Conservation (phyloP, 2,113 vertebrate genomes). For the Hirundichthys speculiger region DNA sequence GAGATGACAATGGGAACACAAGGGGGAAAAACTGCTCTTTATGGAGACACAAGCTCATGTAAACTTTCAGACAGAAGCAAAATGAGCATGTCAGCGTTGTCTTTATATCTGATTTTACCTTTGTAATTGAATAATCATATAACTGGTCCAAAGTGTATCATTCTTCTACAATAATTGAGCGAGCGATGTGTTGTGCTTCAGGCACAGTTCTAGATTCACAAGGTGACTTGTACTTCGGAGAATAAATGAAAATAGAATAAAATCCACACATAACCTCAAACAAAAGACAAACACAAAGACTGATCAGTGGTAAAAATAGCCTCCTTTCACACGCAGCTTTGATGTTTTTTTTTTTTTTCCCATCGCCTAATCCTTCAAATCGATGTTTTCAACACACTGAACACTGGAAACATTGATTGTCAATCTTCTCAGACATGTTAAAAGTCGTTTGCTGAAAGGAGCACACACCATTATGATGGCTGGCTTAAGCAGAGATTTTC, state of each 20-base stretch:
- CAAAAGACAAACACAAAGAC: slow-evolving; percentile 28
- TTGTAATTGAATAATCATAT: slow-evolving; percentile 9
- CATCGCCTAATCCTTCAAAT: slow-evolving; percentile 11
- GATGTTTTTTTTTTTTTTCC: background rate
- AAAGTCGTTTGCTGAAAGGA: slow-evolving; percentile 39
- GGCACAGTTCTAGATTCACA: slow-evolving; percentile 13
- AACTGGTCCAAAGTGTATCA: background rate
- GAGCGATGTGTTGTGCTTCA: background rate
- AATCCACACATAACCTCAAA: slow-evolving; percentile 6
- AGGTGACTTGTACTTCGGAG: slow-evolving; percentile 25
- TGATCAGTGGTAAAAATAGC: slow-evolving; percentile 23
- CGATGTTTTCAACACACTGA: slow-evolving; percentile 27
- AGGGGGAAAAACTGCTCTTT: background rate
- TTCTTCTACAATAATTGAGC: background rate
- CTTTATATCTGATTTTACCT: background rate
- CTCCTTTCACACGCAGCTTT: slow-evolving; percentile 21
- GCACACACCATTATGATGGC: slow-evolving; percentile 15
- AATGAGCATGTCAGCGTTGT: background rate
- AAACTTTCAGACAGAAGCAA: slow-evolving; percentile 6
- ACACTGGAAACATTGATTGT: slow-evolving; percentile 34
- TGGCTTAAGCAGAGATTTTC: slow-evolving; percentile 17
- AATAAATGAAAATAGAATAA: slow-evolving; percentile 13
- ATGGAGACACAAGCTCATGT: background rate
- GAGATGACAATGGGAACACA: slow-evolving; percentile 6
- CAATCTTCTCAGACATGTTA: slow-evolving; percentile 25